A percentile compares a stretch with the other conserved stretches of the same genome.
Conservation (phyloP, 2,113 vertebrate species). For the Lagopus muta region DNA sequence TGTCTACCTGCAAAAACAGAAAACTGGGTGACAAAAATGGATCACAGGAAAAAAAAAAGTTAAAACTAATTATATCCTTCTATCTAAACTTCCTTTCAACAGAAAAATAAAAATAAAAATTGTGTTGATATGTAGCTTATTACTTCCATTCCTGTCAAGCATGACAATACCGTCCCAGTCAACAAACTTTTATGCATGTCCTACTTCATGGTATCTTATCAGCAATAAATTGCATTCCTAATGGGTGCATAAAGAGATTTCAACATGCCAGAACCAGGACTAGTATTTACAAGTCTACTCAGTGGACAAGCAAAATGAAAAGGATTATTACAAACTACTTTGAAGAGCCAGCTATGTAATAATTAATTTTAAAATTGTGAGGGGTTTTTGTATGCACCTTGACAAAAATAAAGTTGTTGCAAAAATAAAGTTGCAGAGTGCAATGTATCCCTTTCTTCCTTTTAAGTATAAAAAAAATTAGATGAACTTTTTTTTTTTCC, state of each 20-base stretch:
- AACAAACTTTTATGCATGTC: background rate
- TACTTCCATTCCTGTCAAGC: background rate
- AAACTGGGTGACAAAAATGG: background rate
- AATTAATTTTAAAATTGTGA: background rate
- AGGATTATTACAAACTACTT: background rate
- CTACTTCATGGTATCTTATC: background rate
- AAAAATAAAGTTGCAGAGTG: background rate
- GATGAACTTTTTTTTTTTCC: background rate
- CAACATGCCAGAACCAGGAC: background rate
- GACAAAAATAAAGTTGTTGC: background rate
- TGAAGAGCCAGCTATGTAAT: background rate
- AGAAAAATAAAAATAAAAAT: background rate
- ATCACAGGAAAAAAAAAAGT: background rate
- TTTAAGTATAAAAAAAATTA: background rate
- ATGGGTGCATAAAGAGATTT: background rate
- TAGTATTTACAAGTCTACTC: background rate
- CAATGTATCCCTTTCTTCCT: background rate
- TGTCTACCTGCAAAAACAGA: background rate
- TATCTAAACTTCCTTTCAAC: background rate
- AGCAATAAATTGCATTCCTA: background rate
- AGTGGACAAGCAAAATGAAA: background rate
- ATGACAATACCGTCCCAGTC: background rate
- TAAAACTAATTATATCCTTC: background rate
- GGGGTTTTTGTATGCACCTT: background rate
- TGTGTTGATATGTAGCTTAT: background rate